Base-by-base conservation (phyloP, 2,888 invertebrate species). In the Dyspetes luteomarginatus region DNA sequence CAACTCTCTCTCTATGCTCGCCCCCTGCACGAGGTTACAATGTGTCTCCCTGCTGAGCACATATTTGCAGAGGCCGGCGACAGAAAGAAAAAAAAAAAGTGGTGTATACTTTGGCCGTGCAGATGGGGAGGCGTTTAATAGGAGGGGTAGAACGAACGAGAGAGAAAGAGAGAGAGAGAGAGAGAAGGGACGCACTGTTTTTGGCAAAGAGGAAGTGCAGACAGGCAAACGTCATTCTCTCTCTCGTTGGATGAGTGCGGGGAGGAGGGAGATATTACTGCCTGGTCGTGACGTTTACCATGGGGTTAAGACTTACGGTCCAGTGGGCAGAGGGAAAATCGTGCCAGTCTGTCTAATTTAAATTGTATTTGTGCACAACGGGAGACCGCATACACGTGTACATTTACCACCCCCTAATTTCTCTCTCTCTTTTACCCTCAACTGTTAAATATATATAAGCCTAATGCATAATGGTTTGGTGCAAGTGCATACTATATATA, bases 311-410 rank as follows among this genome's bases (percentile, higher is more conserved):
- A 88, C 85, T 86, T 83, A 88, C 88, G 86, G 85, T 85, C 83
- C 83, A 80, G 76, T 76, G 78, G 84, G 74, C 85, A 85, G 83
- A 79, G 55, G 77, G 77, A 79, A 81, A 82, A 78, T 72, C 79
- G 75, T 17, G 36, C 4, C 15, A 77, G 83, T 82, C 81, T 83
- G 83, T 86, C 86, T 87, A 88, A 88, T 88, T 88, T 88, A 86
- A 88, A 88, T 88, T 88, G 85, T 87, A 88, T 86, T 85, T 83
- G 84, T 78, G 72, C 69, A 73, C 79, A 76, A 78, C 76, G 50
- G 68, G 78, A 45, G 50, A 55, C 67, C 69, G 45, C 78, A 76
- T 71, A 17, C 83, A 69, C 73, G 58, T 26, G 65, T 58, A 62
- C 24, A 64, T 72, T n/a, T 45, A 24, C 19, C 22, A 43, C 9